phyloP scores from a whole-genome alignment of 2,888 invertebrate species.

The Heliconius sara region DNA sequence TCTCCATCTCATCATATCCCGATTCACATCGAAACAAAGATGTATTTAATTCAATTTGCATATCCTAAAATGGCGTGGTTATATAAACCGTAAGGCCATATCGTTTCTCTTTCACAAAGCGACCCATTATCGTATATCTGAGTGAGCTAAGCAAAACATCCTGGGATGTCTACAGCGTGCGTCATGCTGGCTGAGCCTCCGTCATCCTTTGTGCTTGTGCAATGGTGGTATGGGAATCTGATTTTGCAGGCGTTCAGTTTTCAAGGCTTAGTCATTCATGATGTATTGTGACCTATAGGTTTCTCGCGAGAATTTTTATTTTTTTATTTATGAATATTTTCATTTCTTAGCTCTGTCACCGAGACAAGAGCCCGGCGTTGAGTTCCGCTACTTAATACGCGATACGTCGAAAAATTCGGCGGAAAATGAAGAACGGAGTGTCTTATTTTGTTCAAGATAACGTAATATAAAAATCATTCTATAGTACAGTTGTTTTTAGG shows the following conservation, averaged over 20 bases:
- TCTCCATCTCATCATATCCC: too few relatives aligned
- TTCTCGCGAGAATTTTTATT: not conserved
- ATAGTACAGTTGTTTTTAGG: too few relatives aligned
- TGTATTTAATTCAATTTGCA: slow-evolving; percentile 22
- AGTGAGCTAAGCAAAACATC: slow-evolving; percentile 53
- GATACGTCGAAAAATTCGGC: too few relatives aligned
- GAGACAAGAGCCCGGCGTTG: too few relatives aligned
- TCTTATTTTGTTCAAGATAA: too few relatives aligned
- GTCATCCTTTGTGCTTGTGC: slow-evolving; percentile 52
- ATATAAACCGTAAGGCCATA: slow-evolving; percentile 15
- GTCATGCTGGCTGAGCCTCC: slow-evolving; percentile 48
- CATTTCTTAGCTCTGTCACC: too few relatives aligned
- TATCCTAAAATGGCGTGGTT: slow-evolving; percentile 5
- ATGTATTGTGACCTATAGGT: too few relatives aligned
- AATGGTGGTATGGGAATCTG: slow-evolving; percentile 34
- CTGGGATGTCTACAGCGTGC: slow-evolving; percentile 48
- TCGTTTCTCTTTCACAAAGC: slow-evolving; percentile 37
- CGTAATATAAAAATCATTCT: too few relatives aligned
- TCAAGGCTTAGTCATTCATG: not conserved
- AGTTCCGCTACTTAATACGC: too few relatives aligned
- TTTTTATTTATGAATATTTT: too few relatives aligned
- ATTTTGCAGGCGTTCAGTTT: slow-evolving; percentile 24
- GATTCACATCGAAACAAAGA: not conserved
- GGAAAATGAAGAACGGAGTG: too few relatives aligned
- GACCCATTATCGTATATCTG: slow-evolving; percentile 44